Conservation (phyloP, 2,888 invertebrate species). For the Caenorhabditis sp. region DNA sequence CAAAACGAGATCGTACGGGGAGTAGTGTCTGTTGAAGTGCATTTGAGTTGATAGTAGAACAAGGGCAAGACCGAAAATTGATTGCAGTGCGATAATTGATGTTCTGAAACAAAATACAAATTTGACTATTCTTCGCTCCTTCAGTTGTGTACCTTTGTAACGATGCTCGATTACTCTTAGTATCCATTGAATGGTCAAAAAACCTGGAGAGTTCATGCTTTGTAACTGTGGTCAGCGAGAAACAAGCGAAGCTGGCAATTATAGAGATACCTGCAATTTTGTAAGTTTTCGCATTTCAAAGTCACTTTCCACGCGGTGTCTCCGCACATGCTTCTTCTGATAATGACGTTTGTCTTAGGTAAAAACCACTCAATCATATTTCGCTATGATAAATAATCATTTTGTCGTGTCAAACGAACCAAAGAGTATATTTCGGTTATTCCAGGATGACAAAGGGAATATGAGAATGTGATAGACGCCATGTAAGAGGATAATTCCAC, state of each 20-base stretch:
- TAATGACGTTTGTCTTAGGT: constrained; percentile 5
- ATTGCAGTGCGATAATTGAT: constrained; percentile 30
- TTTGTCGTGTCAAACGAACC: constrained; percentile 19
- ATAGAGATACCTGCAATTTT: constrained; percentile 40
- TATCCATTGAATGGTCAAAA: constrained; percentile 40
- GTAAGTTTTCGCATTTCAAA: neutral
- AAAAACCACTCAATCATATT: constrained; percentile 29
- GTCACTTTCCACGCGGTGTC: too few relatives aligned
- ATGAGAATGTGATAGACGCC: constrained; percentile 36
- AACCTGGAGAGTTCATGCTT: constrained; percentile 41
- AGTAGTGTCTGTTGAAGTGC: constrained; percentile 27
- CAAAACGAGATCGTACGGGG: constrained; percentile 44
- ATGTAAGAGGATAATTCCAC: constrained; percentile 25
- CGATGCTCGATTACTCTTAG: constrained; percentile 21
- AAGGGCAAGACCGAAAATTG: constrained; percentile 35
- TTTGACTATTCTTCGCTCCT: constrained; percentile 8
- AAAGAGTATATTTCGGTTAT: constrained; percentile 20
- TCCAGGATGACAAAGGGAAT: constrained; percentile 46
- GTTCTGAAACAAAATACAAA: constrained; percentile 35
- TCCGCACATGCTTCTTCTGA: too few relatives aligned
- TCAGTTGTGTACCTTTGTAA: constrained; percentile 30
- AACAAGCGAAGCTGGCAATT: constrained; percentile 28
- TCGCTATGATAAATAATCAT: constrained; percentile 25
- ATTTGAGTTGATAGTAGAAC: constrained; percentile 37
- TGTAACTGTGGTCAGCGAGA: constrained; percentile 26